Evolutionary conservation across 2,797 vertebrate genomes (phyloP), one percentile per base, ranked within the genome.

Genomic region (Tarsius wallacei): DNA sequence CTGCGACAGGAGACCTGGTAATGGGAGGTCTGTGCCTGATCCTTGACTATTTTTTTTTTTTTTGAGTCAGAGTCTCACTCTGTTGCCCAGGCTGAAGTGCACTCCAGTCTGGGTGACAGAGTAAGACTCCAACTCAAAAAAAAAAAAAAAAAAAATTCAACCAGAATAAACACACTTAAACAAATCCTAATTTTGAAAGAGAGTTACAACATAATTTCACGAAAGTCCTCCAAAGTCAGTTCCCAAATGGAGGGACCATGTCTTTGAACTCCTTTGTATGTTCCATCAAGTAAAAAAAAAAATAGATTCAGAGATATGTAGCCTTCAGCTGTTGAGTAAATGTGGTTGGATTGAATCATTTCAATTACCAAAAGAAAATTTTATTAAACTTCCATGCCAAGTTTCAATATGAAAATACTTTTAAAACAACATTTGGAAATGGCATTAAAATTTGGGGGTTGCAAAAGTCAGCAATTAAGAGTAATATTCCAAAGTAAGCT

Each of bases 401-500:
- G 22, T 96, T 94, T 92, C 84, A 95, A 85, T 68, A 94, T 73
- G 80, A 94, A 96, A 97, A 94, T 64, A 94, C 53, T 66, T 93
- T 96, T 90, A 78, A 94, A 94, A 53, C 77, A 61, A 94, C 93
- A 26, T 94, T 88, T 82, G 70, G 83, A 88, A 96, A 81, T 92
- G 17, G 87, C 55, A 90, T 68, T 90, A 90, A 55, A 68, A 71
- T 64, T 82, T 96, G 87, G 87, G 84, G 93, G 36, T 94, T 95
- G 74, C 91, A 92, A 90, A 97, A 97, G 73, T 92, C 91, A 97
- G 81, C 42, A 83, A 93, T 85, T 97, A 92, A 97, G 76, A 90
- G 49, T 42, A 87, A 66, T 78, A 63, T 82, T 97, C 89, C 68
- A 73, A 85, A 97, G 92, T 74, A 76, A 89, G 70, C 42, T 76